Conservation (phyloP, 2,113 vertebrate genomes). For the Suncus etruscus region DNA sequence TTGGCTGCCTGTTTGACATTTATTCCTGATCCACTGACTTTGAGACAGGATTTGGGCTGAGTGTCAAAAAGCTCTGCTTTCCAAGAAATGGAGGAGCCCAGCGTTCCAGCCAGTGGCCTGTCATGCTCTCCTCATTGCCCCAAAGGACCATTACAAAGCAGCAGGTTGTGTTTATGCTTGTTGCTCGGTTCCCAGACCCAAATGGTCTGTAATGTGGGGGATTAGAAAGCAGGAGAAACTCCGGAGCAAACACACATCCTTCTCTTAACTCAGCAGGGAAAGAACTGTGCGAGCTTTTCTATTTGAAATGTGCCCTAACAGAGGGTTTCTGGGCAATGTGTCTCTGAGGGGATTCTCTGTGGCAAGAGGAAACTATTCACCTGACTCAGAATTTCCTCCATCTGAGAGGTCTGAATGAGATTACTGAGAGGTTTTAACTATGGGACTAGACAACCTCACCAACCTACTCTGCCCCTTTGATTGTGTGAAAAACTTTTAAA, state of each 20-base stretch:
- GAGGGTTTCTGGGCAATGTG: not conserved
- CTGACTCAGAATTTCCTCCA: fast-evolving
- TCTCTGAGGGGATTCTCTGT: not conserved
- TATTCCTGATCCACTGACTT: not conserved
- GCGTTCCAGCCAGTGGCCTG: not conserved
- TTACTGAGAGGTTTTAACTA: fast-evolving
- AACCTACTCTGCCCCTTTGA: fast-evolving
- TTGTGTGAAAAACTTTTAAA: fast-evolving
- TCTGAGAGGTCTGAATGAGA: not conserved
- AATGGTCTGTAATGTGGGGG: too few species aligned
- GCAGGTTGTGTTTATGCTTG: not conserved
- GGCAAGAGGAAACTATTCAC: not conserved
- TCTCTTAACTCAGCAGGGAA: not conserved
- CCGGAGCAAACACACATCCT: not conserved
- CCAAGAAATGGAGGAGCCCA: not conserved
- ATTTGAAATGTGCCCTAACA: not conserved
- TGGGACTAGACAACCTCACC: fast-evolving
- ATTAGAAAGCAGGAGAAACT: not conserved
- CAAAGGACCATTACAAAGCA: not conserved
- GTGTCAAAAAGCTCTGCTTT: conserved; percentile 36
- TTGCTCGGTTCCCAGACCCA: not conserved
- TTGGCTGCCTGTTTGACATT: not conserved
- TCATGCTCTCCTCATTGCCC: fast-evolving
- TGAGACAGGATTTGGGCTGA: not conserved
- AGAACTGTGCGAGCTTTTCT: not conserved